Evolutionary conservation across 2,888 invertebrate species (phyloP).

Genomic region (Cheilosia scutellata): DNA sequence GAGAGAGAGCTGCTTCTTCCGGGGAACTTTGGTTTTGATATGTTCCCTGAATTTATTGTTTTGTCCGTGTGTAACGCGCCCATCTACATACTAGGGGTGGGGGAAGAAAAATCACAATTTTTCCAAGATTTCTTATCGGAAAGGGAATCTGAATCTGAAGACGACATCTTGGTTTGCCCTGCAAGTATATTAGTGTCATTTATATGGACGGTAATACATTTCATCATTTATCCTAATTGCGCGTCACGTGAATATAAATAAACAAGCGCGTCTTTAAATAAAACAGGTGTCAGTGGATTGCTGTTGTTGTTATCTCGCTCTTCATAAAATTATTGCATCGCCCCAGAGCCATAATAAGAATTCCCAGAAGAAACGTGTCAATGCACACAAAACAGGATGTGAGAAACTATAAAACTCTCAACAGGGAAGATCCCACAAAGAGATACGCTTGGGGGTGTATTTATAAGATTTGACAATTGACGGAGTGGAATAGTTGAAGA

Average conservation of each 20-base stretch:
- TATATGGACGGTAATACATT: constrained; percentile 37
- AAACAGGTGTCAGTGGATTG: constrained; percentile 58
- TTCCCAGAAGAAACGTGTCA: constrained; percentile 70
- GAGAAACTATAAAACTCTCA: constrained; percentile 71
- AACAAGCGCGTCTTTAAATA: constrained; percentile 18
- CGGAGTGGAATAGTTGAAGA: constrained; percentile 12
- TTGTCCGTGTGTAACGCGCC: constrained; percentile 29
- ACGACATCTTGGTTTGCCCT: constrained; percentile 44
- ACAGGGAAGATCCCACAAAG: constrained; percentile 54
- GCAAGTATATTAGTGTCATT: constrained; percentile 53
- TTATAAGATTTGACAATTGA: constrained; percentile 63
- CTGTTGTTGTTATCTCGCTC: not conserved
- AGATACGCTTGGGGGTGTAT: constrained; percentile 43
- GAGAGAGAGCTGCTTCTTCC: constrained; percentile 38
- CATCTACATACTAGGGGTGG: constrained; percentile 7
- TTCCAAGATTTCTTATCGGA: constrained; percentile 24
- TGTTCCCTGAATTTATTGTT: constrained; percentile 53
- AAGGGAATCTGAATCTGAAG: constrained; percentile 28
- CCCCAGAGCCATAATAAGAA: constrained; percentile 18
- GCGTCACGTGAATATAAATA: constrained; percentile 55
- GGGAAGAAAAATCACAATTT: constrained; percentile 37
- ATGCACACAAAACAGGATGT: constrained; percentile 68
- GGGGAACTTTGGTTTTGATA: constrained; percentile 27
- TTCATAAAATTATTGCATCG: constrained; percentile 51
- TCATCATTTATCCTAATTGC: constrained; percentile 69